Conservation (phyloP, 2,888 invertebrate genomes). For the Temnothorax ravouxi region DNA sequence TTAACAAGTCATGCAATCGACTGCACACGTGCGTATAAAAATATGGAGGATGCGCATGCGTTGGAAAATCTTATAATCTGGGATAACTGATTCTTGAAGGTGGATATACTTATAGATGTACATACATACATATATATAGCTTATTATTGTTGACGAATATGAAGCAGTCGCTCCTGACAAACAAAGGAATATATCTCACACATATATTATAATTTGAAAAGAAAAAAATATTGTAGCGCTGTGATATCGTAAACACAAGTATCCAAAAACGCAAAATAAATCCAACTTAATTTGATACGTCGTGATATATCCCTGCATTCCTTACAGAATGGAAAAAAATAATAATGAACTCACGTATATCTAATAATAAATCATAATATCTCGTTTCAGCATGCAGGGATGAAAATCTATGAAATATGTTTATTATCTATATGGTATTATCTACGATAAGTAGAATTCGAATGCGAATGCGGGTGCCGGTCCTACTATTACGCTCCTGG, state of each 20-base stretch:
- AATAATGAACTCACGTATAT: too few relatives aligned
- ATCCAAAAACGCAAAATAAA: neutral
- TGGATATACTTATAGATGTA: neutral
- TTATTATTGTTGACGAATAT: too few relatives aligned
- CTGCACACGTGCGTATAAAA: neutral
- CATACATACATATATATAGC: too few relatives aligned
- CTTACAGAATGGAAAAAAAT: too few relatives aligned
- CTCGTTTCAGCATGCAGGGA: too few relatives aligned
- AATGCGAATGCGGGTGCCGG: neutral
- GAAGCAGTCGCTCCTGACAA: neutral
- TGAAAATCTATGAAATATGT: neutral
- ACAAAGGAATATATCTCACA: neutral
- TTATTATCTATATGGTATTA: too few relatives aligned
- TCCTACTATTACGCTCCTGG: neutral
- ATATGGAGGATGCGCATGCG: neutral
- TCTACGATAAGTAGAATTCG: too few relatives aligned
- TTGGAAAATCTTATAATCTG: neutral
- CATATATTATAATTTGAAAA: neutral
- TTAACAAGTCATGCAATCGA: slow-evolving; percentile 8
- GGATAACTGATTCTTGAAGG: neutral
- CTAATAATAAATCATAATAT: too few relatives aligned
- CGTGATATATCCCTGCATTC: too few relatives aligned
- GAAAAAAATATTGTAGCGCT: neutral
- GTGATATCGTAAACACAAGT: neutral
- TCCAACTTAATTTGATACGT: neutral